phyloP scores from a whole-genome alignment of 1,140 invertebrate genomes.

The Cyphomyrmex costatus region DNA sequence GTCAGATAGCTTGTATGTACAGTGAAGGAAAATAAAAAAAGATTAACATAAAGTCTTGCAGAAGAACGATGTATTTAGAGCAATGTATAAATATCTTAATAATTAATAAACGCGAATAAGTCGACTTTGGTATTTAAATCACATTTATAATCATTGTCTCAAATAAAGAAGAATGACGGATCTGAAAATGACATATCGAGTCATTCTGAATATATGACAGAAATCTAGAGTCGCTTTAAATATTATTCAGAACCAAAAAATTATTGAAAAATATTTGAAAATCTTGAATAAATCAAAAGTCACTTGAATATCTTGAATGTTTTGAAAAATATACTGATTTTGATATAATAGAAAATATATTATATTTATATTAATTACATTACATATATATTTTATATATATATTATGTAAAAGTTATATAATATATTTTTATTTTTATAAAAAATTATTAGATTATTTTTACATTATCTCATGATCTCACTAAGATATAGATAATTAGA shows the following conservation, averaged over 20 bases:
- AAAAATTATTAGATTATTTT: not conserved
- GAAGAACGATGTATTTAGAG: constrained; percentile 6
- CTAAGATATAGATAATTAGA: not conserved
- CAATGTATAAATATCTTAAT: constrained; percentile 17
- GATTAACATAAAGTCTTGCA: constrained; percentile 19
- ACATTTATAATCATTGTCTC: constrained; percentile 1
- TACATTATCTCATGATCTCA: not conserved
- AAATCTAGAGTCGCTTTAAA: not conserved
- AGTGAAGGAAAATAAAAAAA: constrained; percentile 16
- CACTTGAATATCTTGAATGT: constrained; percentile 1
- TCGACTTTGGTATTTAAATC: not conserved
- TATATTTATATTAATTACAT: constrained; percentile 11
- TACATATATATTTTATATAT: not conserved
- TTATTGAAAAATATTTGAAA: constrained; percentile 19
- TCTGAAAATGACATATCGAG: not conserved
- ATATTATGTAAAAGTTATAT: constrained; percentile 1
- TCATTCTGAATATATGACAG: not conserved
- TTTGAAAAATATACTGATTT: not conserved
- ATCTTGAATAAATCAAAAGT: not conserved
- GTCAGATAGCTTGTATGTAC: constrained; percentile 10
- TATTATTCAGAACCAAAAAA: not conserved
- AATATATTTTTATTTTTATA: constrained; percentile 15
- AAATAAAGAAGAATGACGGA: not conserved
- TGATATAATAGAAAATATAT: not conserved
- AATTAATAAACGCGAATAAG: not conserved